Base-by-base conservation (phyloP, 2,113 vertebrate species). In the Oryzias javanicus region DNA sequence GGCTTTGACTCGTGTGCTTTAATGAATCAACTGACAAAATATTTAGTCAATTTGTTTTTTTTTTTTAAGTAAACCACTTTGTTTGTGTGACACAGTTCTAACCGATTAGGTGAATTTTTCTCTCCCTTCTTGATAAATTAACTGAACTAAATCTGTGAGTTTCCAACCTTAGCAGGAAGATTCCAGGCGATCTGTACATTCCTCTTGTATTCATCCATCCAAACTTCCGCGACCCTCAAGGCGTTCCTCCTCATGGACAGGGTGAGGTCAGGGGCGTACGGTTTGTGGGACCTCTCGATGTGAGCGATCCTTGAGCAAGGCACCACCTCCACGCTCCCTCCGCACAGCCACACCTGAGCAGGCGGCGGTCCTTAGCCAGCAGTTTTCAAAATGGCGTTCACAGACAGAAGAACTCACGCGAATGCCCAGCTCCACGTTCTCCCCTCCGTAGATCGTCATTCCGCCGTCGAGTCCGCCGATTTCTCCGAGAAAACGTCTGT, bases 351-450 rank as follows among this genome's bases (percentile, higher is more conserved):
- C 18, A 86, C 86, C 90, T 93, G 76, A 20, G 25, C 49, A 35
- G 40, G 15, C 49, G 35, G 6, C 48, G 5, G 0, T 17, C 12
- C 10, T 29, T 14, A n/a, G 7, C n/a, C 22, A 6, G n/a, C 14
- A 1, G 35, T 16, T 41, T 15, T 45, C 19, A 15, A n/a, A 12
- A n/a, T 14, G 5, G 35, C 35, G 8, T 12, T 35, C 3, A 44
- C 5, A 45, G 22, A 8, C 18, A 17, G 10, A 22, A 14, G 5
- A 10, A 79, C 92, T 95, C 85, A 97, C 96, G 83, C 94, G 91
- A 65, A 98, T 92, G n/a, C 94, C 95, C 0, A 98, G 93, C 70
- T 98, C 96, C 2, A 98, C 94, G 4, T 98, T 98, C 72, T 97
- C 95, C 44, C 95, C 95, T 60, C 95, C 95, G 0, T 97, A 98